phyloP scores from a whole-genome alignment of 2,113 vertebrate species.

The Crypturellus undulatus region DNA sequence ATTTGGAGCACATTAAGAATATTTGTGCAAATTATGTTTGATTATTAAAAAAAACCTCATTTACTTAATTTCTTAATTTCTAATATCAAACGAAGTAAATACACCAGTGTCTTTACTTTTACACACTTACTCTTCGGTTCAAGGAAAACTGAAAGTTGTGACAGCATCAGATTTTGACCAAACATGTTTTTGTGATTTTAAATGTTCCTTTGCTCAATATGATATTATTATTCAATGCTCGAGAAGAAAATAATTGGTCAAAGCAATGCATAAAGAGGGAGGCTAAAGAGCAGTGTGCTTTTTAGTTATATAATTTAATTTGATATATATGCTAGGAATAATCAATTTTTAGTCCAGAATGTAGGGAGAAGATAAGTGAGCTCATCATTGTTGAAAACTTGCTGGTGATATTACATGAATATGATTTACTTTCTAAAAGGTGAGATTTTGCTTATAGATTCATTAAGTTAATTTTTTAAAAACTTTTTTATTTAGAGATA shows the following conservation, averaged over 20 bases:
- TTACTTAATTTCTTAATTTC: background rate
- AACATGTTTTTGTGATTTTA: background rate
- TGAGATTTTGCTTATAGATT: slow-evolving; percentile 25
- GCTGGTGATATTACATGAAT: slow-evolving; percentile 87
- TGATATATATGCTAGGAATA: slow-evolving; percentile 41
- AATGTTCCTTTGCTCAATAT: background rate
- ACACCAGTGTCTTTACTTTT: background rate
- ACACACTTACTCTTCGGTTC: background rate
- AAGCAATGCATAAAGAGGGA: background rate
- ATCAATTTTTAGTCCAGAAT: slow-evolving; percentile 80
- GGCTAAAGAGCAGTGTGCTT: background rate
- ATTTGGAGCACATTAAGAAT: background rate
- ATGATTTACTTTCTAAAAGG: slow-evolving; percentile 89
- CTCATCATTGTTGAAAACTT: slow-evolving; percentile 86
- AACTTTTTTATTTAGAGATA: background rate
- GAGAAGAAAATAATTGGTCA: background rate
- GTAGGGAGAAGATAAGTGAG: slow-evolving; percentile 86
- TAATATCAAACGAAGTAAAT: background rate
- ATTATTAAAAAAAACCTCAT: background rate
- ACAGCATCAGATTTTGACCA: background rate
- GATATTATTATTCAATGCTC: background rate
- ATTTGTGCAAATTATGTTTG: background rate
- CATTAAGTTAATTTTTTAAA: background rate
- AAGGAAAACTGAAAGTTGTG: background rate
- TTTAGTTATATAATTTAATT: background rate